These are phyloP conservation scores for Hipposideros armiger DNA, from an alignment of 2,113 vertebrate genomes.

Conservation along the genomic window DNA sequence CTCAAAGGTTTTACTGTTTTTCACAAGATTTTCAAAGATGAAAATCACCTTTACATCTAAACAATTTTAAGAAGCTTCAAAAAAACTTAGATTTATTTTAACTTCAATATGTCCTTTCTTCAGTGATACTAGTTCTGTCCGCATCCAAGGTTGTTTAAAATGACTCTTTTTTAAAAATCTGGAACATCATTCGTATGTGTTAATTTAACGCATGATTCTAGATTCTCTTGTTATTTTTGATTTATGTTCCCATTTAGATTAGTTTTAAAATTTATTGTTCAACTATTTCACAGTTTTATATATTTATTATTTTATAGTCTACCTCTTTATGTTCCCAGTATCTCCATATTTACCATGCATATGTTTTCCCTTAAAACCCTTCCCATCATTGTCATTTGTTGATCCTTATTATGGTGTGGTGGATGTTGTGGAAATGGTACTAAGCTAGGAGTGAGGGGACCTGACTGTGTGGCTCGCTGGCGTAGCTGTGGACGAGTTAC, in stretches of 20 bases:
- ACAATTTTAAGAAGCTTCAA: not conserved
- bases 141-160: not conserved
- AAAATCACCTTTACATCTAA: not conserved
- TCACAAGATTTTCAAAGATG: not conserved
- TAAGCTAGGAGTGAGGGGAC: not conserved
- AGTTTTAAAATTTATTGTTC: not conserved
- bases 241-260: not conserved
- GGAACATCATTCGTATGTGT: not conserved
- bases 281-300: not conserved
- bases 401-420: not conserved
- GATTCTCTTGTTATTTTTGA: not conserved
- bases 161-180: not conserved
- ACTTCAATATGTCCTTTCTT: not conserved
- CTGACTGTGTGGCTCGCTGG: not conserved
- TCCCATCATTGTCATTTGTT: not conserved
- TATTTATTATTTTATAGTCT: not conserved
- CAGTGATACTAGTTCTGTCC: not conserved
- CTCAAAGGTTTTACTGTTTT: not conserved
- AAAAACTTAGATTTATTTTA: not conserved
- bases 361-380: accelerated
- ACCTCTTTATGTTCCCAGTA: not conserved
- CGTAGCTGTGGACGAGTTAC: not conserved
- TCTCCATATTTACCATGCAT: not conserved
- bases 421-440: not conserved
- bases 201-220: not conserved